Evolutionary conservation across 2,888 invertebrate genomes (phyloP).

Genomic region (Resseliella maxima): DNA sequence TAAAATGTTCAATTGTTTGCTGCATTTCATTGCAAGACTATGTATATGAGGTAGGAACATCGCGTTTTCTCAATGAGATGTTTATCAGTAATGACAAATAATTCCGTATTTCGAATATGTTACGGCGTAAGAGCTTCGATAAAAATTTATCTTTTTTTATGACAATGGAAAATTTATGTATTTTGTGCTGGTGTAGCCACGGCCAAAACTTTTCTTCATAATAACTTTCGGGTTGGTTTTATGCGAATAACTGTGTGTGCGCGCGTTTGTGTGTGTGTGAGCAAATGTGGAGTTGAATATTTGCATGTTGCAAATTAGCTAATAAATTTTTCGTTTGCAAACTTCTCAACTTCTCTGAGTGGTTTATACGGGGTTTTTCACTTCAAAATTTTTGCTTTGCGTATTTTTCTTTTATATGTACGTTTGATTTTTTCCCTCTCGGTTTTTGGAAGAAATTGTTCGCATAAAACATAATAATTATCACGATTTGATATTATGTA

Average conservation of each 20-base stretch:
- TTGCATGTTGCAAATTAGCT: slow-evolving; percentile 9
- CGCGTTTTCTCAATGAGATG: background rate
- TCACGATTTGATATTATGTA: background rate
- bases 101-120: background rate
- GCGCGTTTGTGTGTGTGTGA: background rate
- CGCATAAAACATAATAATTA: slow-evolving; percentile 1
- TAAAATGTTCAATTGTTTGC: background rate
- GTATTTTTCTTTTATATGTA: background rate
- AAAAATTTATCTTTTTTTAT: slow-evolving; percentile 28
- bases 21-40: background rate
- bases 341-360: slow-evolving; percentile 38
- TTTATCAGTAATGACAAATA: slow-evolving; percentile 23
- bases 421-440: background rate
- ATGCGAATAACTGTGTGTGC: background rate
- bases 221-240: background rate
- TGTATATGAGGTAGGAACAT: background rate
- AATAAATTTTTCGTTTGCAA: slow-evolving; percentile 3
- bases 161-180: slow-evolving; percentile 4
- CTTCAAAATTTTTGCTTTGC: background rate
- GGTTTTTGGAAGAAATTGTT: background rate
- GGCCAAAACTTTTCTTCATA: background rate
- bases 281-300: background rate
- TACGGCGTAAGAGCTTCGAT: background rate
- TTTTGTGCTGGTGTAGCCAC: background rate
- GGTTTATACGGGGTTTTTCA: background rate